A percentile compares a stretch with the other conserved stretches of the same genome.
These are phyloP conservation scores for Drosophila eugracilis DNA, from an alignment of 1,140 invertebrate genomes.

Conservation along the genomic window DNA sequence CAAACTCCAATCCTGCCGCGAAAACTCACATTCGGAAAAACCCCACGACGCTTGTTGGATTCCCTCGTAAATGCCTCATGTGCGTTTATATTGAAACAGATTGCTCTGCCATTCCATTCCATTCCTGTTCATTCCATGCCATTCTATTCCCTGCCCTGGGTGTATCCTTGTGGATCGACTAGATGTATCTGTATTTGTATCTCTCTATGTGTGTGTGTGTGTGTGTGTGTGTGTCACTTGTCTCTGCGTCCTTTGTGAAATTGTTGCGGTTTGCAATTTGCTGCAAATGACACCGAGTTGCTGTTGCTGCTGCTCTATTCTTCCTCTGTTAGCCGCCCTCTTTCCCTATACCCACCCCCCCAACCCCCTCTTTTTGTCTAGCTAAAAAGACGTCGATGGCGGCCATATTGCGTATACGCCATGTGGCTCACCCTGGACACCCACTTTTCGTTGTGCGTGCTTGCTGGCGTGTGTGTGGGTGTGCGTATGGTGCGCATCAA, in stretches of 20 bases:
- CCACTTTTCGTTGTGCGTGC: slow-evolving; percentile 40
- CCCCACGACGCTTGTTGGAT: slow-evolving; percentile 59
- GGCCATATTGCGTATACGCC: slow-evolving; percentile 59
- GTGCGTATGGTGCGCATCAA: slow-evolving; percentile 67
- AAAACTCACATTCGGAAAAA: slow-evolving; percentile 3
- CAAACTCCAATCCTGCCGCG: neutral
- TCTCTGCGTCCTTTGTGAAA: slow-evolving; percentile 75
- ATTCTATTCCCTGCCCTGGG: slow-evolving; percentile 30
- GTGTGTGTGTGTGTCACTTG: slow-evolving; percentile 30
- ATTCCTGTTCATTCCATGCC: slow-evolving; percentile 20
- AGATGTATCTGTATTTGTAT: neutral
- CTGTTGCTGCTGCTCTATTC: neutral
- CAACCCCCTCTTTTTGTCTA: neutral
- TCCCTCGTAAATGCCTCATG: slow-evolving; percentile 81
- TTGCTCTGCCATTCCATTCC: slow-evolving; percentile 69
- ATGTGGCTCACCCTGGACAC: slow-evolving; percentile 60
- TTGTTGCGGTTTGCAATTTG: slow-evolving; percentile 84
- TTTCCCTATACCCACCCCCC: neutral
- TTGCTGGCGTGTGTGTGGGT: slow-evolving; percentile 55
- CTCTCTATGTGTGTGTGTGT: slow-evolving; percentile 10
- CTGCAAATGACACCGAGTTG: slow-evolving; percentile 79
- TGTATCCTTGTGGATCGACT: too few relatives aligned
- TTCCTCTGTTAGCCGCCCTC: neutral
- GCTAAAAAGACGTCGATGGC: slow-evolving; percentile 23
- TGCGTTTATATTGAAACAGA: slow-evolving; percentile 85